Base-by-base conservation (phyloP, 2,113 vertebrate species). In the Bungarus multicinctus region DNA sequence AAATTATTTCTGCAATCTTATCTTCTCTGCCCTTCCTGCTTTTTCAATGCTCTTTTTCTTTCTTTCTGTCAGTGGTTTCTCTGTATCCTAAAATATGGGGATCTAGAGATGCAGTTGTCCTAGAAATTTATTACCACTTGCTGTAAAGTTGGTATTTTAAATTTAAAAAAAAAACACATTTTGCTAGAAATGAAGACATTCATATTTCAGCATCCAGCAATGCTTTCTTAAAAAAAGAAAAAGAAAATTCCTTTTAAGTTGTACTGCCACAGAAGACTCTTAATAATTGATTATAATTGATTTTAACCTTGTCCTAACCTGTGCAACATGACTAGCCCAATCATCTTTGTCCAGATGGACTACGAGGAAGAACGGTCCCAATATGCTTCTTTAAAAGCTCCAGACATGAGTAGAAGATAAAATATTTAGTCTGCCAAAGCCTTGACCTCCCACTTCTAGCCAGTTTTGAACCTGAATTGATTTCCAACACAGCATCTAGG, bases 211-310 rank as follows among this genome's bases (percentile, higher is more conserved):
- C 97, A 95, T 89, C 27, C 91, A 96, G 95, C 92, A 97, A 98
- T 95, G 97, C 97, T 97, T 95, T 95, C 22, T 55, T 55, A 81
- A 45, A 90, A 88, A 87, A 87, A 88, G n/a, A 14, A 89, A 89
- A 43, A 14, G 10, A 55, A 54, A 43, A 95, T 96, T 92, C 92
- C 94, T 97, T 98, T 98, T 97, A 98, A n/a, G 98, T 97, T 97
- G 96, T 96, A 96, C 43, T 96, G 97, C 96, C 97, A 98, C 97
- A 98, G 97, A 98, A 96, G 96, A 97, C 96, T 95, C 96, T 99
- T 98, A 99, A 99, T 99, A 99, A 99, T 99, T 98, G 97, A 99
- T 99, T 97, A 98, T 97, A 98, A 99, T 98, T 98, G 98, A 99
- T 99, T 98, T 98, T 98, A 98, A 98, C 98, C 98, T 97, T 97